phyloP scores from a whole-genome alignment of 2,797 vertebrate species.

The Antennarius maculatus region DNA sequence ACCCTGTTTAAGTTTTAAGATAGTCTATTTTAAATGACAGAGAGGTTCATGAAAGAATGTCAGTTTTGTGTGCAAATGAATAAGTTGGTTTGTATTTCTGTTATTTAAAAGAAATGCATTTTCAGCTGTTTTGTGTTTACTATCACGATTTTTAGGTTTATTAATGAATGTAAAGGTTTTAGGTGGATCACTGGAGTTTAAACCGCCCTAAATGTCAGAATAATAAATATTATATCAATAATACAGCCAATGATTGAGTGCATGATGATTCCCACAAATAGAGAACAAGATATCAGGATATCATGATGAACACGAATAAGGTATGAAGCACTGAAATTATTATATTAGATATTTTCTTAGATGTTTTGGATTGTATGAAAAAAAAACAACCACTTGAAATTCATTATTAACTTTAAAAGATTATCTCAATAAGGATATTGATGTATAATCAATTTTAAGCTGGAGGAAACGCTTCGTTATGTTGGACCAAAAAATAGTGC shows the following conservation, averaged over 20 bases:
- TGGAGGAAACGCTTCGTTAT: too few species aligned
- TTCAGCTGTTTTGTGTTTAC: constrained; percentile 25
- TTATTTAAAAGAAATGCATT: constrained; percentile 37
- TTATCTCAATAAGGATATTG: too few species aligned
- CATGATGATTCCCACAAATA: constrained; percentile 26
- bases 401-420: too few species aligned
- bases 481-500: too few species aligned
- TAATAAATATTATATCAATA: constrained; percentile 56
- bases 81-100: constrained; percentile 37
- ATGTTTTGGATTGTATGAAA: too few species aligned
- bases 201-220: constrained; percentile 46
- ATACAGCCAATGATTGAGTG: constrained; percentile 21
- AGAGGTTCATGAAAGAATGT: constrained; percentile 66
- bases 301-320: constrained; percentile 7
- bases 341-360: too few species aligned
- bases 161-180: constrained; percentile 71
- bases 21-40: constrained; percentile 68
- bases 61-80: constrained; percentile 51
- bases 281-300: background rate
- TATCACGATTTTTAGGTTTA: constrained; percentile 40
- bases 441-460: too few species aligned
- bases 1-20: constrained; percentile 68
- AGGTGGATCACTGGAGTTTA: constrained; percentile 26
- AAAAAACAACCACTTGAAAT: too few species aligned
- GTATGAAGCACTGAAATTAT: background rate